A percentile compares a stretch with the other conserved stretches of the same genome.
Conservation (phyloP, 1,140 invertebrate species). For the Pogonognathellus flavescens region DNA sequence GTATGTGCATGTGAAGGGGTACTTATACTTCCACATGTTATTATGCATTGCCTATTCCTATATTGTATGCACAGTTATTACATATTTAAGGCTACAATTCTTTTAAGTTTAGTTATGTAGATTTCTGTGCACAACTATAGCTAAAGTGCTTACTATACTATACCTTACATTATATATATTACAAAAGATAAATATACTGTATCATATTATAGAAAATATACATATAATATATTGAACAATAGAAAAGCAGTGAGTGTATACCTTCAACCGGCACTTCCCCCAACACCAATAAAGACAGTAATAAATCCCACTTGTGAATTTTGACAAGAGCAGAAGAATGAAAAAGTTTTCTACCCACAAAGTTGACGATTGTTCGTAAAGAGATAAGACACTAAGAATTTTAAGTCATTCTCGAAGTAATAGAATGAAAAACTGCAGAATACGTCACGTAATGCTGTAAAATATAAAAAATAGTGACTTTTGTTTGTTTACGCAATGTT, state of each 20-base stretch:
- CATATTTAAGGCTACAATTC: too few species aligned
- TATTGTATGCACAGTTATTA: too few species aligned
- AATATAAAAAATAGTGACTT: conserved; percentile 24
- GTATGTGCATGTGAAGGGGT: too few species aligned
- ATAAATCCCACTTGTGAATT: conserved; percentile 50
- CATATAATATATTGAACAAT: too few species aligned
- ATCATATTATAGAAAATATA: neutral
- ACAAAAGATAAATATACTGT: neutral
- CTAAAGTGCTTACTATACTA: too few species aligned
- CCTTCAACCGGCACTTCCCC: conserved; percentile 46
- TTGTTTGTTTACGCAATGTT: conserved; percentile 16
- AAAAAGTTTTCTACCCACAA: conserved; percentile 8
- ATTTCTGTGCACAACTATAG: too few species aligned
- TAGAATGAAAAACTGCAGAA: conserved; percentile 25
- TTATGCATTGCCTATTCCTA: too few species aligned
- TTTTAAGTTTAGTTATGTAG: too few species aligned
- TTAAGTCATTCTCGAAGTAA: conserved; percentile 2
- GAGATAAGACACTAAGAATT: conserved; percentile 16
- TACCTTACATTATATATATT: neutral
- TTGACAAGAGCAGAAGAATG: conserved; percentile 13
- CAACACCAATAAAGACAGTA: conserved; percentile 44
- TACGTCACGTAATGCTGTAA: neutral
- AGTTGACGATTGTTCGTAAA: neutral
- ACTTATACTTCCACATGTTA: too few species aligned
- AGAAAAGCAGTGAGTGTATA: neutral